Evolutionary conservation across 1,140 invertebrate genomes (phyloP).

Genomic region (Calliopsis andreniformis): DNA sequence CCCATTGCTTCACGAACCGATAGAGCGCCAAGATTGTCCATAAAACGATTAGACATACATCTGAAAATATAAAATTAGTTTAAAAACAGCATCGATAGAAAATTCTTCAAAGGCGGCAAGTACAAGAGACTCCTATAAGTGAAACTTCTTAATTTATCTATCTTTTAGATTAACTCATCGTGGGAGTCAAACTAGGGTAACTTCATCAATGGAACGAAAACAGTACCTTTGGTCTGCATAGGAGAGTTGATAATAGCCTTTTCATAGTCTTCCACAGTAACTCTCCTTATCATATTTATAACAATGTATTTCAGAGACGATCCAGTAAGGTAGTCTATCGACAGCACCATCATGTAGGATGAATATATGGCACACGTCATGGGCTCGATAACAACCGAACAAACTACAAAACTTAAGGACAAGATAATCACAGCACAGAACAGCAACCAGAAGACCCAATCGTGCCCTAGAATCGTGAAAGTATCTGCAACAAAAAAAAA

Average conservation of each 20-base stretch:
- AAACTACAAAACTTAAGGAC: slow-evolving; percentile 70
- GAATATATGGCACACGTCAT: slow-evolving; percentile 83
- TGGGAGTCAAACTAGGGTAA: too few relatives aligned
- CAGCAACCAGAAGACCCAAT: slow-evolving; percentile 85
- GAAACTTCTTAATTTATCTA: too few relatives aligned
- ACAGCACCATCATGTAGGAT: slow-evolving; percentile 83
- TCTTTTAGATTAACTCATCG: too few relatives aligned
- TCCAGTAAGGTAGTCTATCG: slow-evolving; percentile 85
- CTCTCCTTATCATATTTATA: slow-evolving; percentile 85
- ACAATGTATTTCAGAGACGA: slow-evolving; percentile 87
- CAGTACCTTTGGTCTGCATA: slow-evolving; percentile 83
- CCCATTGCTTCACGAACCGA: neutral
- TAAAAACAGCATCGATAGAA: neutral
- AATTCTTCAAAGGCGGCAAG: too few relatives aligned
- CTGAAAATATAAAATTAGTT: slow-evolving; percentile 32
- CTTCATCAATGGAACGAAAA: neutral
- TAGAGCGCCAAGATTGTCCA: slow-evolving; percentile 18
- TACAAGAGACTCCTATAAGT: too few relatives aligned
- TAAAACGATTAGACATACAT: slow-evolving; percentile 8
- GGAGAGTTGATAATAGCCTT: slow-evolving; percentile 84
- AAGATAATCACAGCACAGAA: slow-evolving; percentile 82
- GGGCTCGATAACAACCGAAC: neutral
- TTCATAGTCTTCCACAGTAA: slow-evolving; percentile 83
- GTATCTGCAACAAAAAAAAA: slow-evolving; percentile 12
- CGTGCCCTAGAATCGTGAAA: slow-evolving; percentile 73